Base-by-base conservation (phyloP, 2,113 vertebrate species). In the Lepisosteus osseus region DNA sequence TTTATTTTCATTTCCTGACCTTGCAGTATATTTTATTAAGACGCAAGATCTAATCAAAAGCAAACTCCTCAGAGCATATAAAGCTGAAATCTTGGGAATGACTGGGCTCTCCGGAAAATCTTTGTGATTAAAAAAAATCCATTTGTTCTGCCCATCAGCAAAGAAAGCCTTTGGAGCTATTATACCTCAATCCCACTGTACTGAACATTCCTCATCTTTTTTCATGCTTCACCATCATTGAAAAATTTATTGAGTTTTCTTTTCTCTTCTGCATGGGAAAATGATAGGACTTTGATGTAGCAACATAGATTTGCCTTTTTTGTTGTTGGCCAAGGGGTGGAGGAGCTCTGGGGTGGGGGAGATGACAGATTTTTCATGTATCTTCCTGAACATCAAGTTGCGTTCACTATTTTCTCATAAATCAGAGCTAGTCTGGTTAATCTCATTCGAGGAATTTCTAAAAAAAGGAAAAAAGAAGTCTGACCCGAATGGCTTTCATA, bases 21-120 rank as follows among this genome's bases (percentile, higher is more conserved):
- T 82, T 84, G 79, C 71, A 86, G 79, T 76, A 73, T 0, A 79
- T 78, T 87, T 92, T 92, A 95, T 94, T 91, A 92, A 94, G 90
- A 90, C 86, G 83, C 83, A 77, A 82, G 84, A 76, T 77, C 83
- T 87, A 90, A 90, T 91, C 84, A 82, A 81, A 84, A 72, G 77
- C 68, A 87, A 89, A 72, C 1, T 74, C 73, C 85, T 85, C 80
- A 82, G 84, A 80, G 74, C 72, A 75, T 78, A 74, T 54, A 56
- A 64, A 72, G 15, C 29, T 76, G 72, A 80, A 41, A 76, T 77
- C 78, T 17, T n/a, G 47, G 67, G 56, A 55, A 14, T 29, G 45
- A 29, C 29, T 29, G 1, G 29, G 29, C 29, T 29, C 29, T 29
- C 29, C 29, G 29, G 29, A 29, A 67, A 73, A 71, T 77, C 73